Conservation (phyloP, 2,888 invertebrate genomes). For the Hyppa rectilinea region DNA sequence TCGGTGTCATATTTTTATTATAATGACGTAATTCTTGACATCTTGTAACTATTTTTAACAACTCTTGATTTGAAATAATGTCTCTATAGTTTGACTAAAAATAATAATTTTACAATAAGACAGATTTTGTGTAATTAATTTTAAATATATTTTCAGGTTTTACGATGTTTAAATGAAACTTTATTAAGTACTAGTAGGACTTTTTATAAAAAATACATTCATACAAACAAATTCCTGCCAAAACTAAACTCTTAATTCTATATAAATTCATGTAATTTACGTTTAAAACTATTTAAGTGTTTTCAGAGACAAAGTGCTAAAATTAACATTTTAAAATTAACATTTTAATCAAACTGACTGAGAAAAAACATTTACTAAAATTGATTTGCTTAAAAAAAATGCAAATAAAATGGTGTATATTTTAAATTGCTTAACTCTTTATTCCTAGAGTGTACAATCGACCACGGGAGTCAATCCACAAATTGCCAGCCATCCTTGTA, state of each 20-base stretch:
- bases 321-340: conserved; percentile 23
- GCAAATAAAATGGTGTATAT: conserved; percentile 9
- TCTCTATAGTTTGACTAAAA: conserved; percentile 33
- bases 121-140: conserved; percentile 57
- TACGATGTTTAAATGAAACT: conserved; percentile 44
- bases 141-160: conserved; percentile 39
- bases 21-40: conserved; percentile 34
- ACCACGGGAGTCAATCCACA: background rate
- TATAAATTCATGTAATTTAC: conserved; percentile 25
- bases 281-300: conserved; percentile 12
- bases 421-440: background rate
- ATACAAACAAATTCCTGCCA: conserved; percentile 68
- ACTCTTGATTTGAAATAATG: background rate
- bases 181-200: conserved; percentile 28
- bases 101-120: conserved; percentile 21
- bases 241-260: conserved; percentile 29
- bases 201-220: conserved; percentile 49
- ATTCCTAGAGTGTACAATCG: background rate
- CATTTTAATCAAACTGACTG: conserved; percentile 19
- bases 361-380: background rate
- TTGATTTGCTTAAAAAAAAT: background rate
- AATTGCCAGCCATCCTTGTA: background rate
- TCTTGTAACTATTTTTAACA: conserved; percentile 10
- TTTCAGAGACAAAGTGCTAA: conserved; percentile 35
- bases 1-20: conserved; percentile 30